Base-by-base conservation (phyloP, 2,113 vertebrate species). In the Rutilus rutilus region DNA sequence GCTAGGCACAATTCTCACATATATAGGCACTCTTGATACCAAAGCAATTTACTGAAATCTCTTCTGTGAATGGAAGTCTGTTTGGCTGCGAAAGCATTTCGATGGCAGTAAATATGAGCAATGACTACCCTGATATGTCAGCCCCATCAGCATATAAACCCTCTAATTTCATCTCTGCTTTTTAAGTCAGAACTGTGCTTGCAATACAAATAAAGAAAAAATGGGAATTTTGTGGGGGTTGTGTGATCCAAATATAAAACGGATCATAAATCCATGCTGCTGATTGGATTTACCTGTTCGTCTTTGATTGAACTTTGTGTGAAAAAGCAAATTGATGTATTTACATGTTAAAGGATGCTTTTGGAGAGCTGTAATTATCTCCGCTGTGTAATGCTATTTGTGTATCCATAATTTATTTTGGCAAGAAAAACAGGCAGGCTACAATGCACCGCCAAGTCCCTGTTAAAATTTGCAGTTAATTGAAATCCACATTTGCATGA, bases 401-500 rank as follows among this genome's bases (percentile, higher is more conserved):
- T 92, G 91, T 94, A 93, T 94, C 93, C 92, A 92, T 94, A 92
- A 95, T 93, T 94, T 94, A 94, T 95, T 94, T 93, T 88, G 87
- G 89, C 89, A 89, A 91, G 90, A 91, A 92, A 92, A 93, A 93
- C 91, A 94, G 83, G 83, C 91, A 91, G 94, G 92, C 92, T 89
- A 92, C 90, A 87, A 87, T 86, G 88, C 21, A 85, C 89, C 92
- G 93, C 93, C 94, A 94, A 93, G 90, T 91, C 90, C 90, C 89
- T 89, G 91, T 91, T 91, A 93, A 93, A 91, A 91, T 91, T 88
- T 67, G 65, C 82, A 87, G 92, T 94, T 95, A 95, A 95, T 94
- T 95, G 93, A 95, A 95, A 95, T 93, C 93, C 94, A 93, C 89
- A 95, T 95, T 94, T 95, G 95, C 93, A 95, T 95, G 90, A 94